A percentile compares a stretch with the other conserved stretches of the same genome.
phyloP scores from a whole-genome alignment of 2,888 invertebrate species.

The Ryuthela nishihirai region DNA sequence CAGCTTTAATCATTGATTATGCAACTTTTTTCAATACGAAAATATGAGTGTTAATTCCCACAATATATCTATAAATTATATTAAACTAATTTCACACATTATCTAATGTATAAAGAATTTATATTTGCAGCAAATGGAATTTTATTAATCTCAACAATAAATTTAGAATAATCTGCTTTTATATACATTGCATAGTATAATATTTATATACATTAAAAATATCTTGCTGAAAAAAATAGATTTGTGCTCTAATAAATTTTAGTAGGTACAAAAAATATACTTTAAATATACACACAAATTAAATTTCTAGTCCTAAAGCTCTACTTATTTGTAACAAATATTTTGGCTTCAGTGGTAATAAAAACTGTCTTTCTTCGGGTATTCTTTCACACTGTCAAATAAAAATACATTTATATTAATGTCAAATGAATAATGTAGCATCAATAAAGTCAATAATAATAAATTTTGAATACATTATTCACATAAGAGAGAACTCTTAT shows the following conservation, averaged over 20 bases:
- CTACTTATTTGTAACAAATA: slow-evolving; percentile 44
- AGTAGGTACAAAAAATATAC: neutral
- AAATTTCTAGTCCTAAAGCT: slow-evolving; percentile 43
- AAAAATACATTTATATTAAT: neutral
- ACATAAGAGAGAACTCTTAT: neutral
- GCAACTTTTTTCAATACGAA: too few relatives aligned
- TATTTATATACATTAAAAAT: neutral
- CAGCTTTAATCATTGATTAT: too few relatives aligned
- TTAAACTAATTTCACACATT: too few relatives aligned
- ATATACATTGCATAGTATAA: neutral
- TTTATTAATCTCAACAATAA: too few relatives aligned
- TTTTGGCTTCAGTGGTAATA: slow-evolving; percentile 43
- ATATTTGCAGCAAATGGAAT: too few relatives aligned
- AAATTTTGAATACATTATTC: neutral
- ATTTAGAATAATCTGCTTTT: too few relatives aligned
- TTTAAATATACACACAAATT: slow-evolving; percentile 6
- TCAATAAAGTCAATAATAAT: neutral
- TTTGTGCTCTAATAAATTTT: neutral
- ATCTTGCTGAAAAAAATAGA: neutral
- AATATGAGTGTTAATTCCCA: too few relatives aligned
- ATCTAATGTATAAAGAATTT: too few relatives aligned
- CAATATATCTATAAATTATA: too few relatives aligned
- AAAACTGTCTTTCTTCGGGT: slow-evolving; percentile 43
- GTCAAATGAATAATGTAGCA: neutral
- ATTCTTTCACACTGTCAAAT: slow-evolving; percentile 42